Base-by-base conservation (phyloP, 2,888 invertebrate species). In the Melieria picta region DNA sequence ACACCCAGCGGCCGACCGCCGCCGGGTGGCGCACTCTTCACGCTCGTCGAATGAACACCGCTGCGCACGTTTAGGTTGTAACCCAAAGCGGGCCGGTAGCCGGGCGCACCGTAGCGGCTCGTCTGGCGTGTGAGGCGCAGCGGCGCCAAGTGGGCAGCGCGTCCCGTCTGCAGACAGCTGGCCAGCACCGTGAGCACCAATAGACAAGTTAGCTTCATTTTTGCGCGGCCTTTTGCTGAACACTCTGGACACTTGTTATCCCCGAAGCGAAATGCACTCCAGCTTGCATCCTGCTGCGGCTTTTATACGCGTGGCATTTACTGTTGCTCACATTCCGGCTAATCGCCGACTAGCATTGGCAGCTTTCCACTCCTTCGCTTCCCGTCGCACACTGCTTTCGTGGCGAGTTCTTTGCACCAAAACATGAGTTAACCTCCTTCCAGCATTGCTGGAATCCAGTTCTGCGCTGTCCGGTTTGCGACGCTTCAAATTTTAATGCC, bases 51-150 rank as follows among this genome's bases (percentile, higher is more conserved):
- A 30, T 30, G 30, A 30, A 30, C 30, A 30, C 30, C 30, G 30
- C 30, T 30, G 30, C 30, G 30, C 30, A 30, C 65, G 62, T 43
- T 43, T 47, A 47, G 10, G 57, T 50, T 45, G 30, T 52, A 48
- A 1, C 63, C 64, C 5, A 43, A 43, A 67, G 60, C 61, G 0
- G 67, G 67, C 4, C 67, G 67, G 61, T 67, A 67, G 5, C 50
- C 56, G 7, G 58, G 60, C 5, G 64, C 66, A 65, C 77, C 74
- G 64, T 77, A 78, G 48, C 77, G 58, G 43, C 78, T 76, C 0
- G 74, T 60, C 63, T 78, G 78, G 16, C 78, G 73, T n/a, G 70
- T 52, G 11, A 63, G 45, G 16, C 72, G 69, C 10, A n/a, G 55
- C 9, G 30, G 69, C 48, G 55, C 57, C 30, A 30, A 30, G 30